Conservation (phyloP, 2,888 invertebrate genomes). For the Diplolepis rosae region DNA sequence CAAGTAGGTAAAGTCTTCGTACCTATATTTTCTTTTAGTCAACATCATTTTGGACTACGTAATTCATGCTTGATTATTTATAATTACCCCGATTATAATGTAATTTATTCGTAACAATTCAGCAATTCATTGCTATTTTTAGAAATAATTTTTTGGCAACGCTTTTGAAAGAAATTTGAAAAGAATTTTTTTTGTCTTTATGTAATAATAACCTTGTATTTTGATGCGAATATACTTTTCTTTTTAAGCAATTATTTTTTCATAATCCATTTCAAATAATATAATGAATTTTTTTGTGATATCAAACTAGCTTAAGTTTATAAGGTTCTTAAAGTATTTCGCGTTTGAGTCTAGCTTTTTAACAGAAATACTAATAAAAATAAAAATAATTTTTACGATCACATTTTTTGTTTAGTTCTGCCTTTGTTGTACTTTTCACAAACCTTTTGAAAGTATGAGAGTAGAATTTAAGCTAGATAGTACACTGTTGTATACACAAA, state of each 20-base stretch:
- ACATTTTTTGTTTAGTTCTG: neutral
- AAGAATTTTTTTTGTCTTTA: neutral
- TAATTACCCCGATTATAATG: neutral
- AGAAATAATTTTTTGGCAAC: neutral
- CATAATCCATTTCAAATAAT: neutral
- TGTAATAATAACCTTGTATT: slow-evolving; percentile 2
- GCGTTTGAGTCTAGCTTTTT: too few species aligned
- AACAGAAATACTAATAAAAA: too few species aligned
- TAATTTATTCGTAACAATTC: neutral
- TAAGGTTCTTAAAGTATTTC: too few species aligned
- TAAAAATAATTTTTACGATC: too few species aligned
- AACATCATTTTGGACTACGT: neutral
- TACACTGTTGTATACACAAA: too few species aligned
- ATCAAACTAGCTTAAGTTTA: too few species aligned
- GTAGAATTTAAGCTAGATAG: neutral
- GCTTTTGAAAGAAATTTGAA: too few species aligned
- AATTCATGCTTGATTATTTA: slow-evolving; percentile 1
- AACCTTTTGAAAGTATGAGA: neutral
- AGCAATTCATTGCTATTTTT: neutral
- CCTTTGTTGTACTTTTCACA: neutral
- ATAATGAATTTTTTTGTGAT: too few species aligned
- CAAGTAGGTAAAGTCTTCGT: slow-evolving; percentile 4
- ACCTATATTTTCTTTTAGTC: neutral
- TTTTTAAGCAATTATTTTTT: slow-evolving; percentile 20
- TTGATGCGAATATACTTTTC: slow-evolving; percentile 26